Percentiles rank a stretch among this genome's conserved stretches.
Evolutionary conservation across 2,888 invertebrate genomes (phyloP).

Genomic region (Rhodophaea formosa): DNA sequence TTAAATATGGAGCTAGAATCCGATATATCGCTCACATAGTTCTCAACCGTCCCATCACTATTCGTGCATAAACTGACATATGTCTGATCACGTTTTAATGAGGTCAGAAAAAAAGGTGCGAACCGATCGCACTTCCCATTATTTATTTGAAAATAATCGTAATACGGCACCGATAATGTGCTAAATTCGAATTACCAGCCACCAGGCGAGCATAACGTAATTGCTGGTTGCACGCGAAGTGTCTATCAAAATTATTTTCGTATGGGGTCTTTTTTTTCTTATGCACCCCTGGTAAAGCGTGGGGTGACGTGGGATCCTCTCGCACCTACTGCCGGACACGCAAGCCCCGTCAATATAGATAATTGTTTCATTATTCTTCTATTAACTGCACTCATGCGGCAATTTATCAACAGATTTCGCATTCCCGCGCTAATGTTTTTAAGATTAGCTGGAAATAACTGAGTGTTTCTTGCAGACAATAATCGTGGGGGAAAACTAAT

Average conservation of each 20-base stretch:
- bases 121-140: constrained; percentile 59
- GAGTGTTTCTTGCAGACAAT: constrained; percentile 20
- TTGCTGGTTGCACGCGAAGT: constrained; percentile 76
- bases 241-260: constrained; percentile 79
- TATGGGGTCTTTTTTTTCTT: constrained; percentile 66
- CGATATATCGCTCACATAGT: background rate
- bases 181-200: constrained; percentile 67
- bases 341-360: constrained; percentile 67
- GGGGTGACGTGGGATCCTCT: constrained; percentile 54
- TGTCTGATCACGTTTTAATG: constrained; percentile 62
- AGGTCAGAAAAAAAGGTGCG: constrained; percentile 65
- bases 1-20: background rate
- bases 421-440: constrained; percentile 17
- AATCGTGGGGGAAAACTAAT: constrained; percentile 40
- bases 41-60: background rate
- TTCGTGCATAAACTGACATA: constrained; percentile 30
- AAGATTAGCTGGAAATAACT: constrained; percentile 8
- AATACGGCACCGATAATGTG: constrained; percentile 72
- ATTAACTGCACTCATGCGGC: constrained; percentile 72
- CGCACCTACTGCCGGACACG: constrained; percentile 54
- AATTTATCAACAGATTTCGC: constrained; percentile 49
- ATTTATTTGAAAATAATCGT: constrained; percentile 62
- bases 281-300: constrained; percentile 52
- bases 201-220: constrained; percentile 55
- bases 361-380: constrained; percentile 80